A percentile compares a stretch with the other conserved stretches of the same genome.
These are phyloP conservation scores for Thalassophryne amazonica DNA, from an alignment of 2,797 vertebrate species.

Conservation along the genomic window DNA sequence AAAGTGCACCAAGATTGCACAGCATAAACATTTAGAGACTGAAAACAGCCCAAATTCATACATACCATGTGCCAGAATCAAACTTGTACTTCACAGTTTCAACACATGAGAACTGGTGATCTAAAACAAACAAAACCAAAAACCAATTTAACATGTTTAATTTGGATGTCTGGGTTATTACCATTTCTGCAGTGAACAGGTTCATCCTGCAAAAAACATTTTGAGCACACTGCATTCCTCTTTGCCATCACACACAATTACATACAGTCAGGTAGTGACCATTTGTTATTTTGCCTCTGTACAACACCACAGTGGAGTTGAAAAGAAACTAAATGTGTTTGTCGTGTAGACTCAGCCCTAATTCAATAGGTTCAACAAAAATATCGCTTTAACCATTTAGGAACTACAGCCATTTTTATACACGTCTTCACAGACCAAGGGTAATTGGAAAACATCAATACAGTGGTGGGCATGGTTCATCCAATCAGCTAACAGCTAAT, in stretches of 20 bases:
- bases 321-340: too few relatives aligned
- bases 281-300: too few relatives aligned
- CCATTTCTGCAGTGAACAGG: conserved; percentile 1
- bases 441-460: too few relatives aligned
- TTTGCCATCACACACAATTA: conserved; percentile 24
- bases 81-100: conserved; percentile 94
- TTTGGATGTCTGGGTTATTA: neutral
- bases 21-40: neutral
- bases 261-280: too few relatives aligned
- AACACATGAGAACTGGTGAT: conserved; percentile 82
- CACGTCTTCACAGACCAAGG: too few relatives aligned
- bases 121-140: conserved; percentile 58
- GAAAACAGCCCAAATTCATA: conserved; percentile 21
- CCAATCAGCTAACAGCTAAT: too few relatives aligned
- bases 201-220: conserved; percentile 7
- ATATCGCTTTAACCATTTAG: too few relatives aligned
- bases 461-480: too few relatives aligned
- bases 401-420: too few relatives aligned
- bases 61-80: conserved; percentile 94
- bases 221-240: conserved; percentile 24
- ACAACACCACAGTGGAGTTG: neutral
- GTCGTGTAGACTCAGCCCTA: too few relatives aligned
- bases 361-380: too few relatives aligned
- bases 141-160: neutral
- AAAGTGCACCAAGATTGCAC: neutral